Percentiles rank a stretch among this genome's conserved stretches.
Evolutionary conservation across 2,113 vertebrate species (phyloP).

Genomic region (Oncorhynchus tshawytscha): DNA sequence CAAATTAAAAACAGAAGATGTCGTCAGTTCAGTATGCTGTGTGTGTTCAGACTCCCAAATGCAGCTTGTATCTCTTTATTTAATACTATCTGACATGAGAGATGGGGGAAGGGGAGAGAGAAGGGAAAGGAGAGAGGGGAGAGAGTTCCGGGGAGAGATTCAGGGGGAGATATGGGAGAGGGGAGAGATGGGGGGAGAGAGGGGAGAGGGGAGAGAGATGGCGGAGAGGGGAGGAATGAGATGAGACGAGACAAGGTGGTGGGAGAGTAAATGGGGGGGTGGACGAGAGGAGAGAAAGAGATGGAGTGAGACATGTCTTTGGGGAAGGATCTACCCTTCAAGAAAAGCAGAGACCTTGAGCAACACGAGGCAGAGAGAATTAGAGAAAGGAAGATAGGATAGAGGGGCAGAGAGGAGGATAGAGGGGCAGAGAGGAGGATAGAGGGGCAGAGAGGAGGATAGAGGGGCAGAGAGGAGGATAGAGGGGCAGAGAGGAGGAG

Average conservation of each 20-base stretch:
- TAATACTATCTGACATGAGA: no score
- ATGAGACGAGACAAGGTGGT: background rate
- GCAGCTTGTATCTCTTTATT: background rate
- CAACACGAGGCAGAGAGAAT: background rate
- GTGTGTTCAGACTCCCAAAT: background rate
- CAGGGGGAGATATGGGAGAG: no score
- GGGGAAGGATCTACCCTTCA: background rate
- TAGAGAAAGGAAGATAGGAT: no score
- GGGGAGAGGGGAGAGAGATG: no score
- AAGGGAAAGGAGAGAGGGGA: no score
- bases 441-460: no score
- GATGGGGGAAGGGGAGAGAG: background rate
- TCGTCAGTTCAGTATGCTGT: background rate
- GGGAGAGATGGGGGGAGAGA: no score
- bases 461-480: no score
- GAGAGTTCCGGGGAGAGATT: no score
- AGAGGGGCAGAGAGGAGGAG: no score
- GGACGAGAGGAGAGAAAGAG: background rate
- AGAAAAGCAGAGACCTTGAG: background rate
- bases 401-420: no score
- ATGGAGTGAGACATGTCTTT: background rate
- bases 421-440: no score
- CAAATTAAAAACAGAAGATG: background rate
- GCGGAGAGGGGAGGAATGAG: background rate
- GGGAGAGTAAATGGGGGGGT: background rate